A percentile compares a stretch with the other conserved stretches of the same genome.
Conservation (phyloP, 2,113 vertebrate genomes). For the Calidris pugnax region DNA sequence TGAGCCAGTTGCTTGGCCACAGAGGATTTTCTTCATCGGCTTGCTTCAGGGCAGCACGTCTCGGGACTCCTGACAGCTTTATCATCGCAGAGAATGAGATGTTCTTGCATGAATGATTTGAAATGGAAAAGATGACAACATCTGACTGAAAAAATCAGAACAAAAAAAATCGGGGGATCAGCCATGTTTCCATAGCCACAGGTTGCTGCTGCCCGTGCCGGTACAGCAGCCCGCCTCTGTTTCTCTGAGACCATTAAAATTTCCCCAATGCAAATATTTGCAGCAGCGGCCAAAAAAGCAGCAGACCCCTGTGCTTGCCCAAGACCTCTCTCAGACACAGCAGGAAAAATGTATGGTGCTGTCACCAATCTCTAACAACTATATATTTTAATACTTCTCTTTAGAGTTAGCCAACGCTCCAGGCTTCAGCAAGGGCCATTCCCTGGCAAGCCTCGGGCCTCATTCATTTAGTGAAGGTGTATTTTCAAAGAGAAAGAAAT, state of each 20-base stretch:
- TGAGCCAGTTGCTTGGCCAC: not conserved
- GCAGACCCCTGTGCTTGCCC: not conserved
- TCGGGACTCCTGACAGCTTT: constrained; percentile 24
- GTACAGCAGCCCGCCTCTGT: not conserved
- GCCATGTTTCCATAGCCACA: constrained; percentile 5
- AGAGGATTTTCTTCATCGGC: not conserved
- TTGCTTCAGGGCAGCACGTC: not conserved
- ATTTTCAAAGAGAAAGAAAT: not conserved
- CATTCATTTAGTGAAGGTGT: not conserved
- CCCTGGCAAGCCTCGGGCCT: not conserved
- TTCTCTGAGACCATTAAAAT: not conserved
- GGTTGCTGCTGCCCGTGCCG: not conserved
- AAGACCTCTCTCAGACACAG: constrained; percentile 8
- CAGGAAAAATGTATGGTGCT: constrained; percentile 12
- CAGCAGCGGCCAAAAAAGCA: not conserved
- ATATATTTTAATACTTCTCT: constrained; percentile 1
- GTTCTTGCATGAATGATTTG: constrained; percentile 7
- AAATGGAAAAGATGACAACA: constrained; percentile 36
- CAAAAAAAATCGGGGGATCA: not conserved
- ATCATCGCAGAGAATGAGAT: not conserved
- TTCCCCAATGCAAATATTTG: not conserved
- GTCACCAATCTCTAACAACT: not conserved
- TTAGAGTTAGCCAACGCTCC: not conserved
- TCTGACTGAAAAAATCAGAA: not conserved
- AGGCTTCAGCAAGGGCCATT: not conserved